Evolutionary conservation across 2,888 invertebrate genomes (phyloP).

Genomic region (Protodeltote pygarga): DNA sequence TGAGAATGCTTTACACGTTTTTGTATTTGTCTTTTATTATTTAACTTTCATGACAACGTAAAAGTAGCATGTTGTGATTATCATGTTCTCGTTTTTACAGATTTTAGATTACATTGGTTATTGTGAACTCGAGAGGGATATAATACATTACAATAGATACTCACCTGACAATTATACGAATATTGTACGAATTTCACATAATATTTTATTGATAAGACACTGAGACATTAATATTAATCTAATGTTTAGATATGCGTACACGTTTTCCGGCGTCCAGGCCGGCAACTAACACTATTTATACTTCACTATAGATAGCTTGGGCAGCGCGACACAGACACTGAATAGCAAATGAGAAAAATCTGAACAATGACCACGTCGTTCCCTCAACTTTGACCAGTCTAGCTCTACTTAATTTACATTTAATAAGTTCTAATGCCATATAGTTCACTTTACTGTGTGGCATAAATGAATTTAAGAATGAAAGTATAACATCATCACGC

Average conservation of each 20-base stretch:
- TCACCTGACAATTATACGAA: constrained; percentile 33
- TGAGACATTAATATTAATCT: constrained; percentile 18
- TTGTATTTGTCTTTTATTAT: not conserved
- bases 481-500: constrained; percentile 48
- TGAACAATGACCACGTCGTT: constrained; percentile 56
- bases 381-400: constrained; percentile 46
- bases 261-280: constrained; percentile 62
- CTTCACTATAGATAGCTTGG: constrained; percentile 70
- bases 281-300: constrained; percentile 70
- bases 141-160: constrained; percentile 8
- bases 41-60: no score
- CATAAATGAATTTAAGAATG: constrained; percentile 46
- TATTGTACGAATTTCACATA: not conserved
- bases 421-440: constrained; percentile 9
- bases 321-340: constrained; percentile 67
- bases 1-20: constrained; percentile 3
- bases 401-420: constrained; percentile 33
- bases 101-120: no score
- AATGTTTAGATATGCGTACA: constrained; percentile 48
- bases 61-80: no score
- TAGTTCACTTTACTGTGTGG: constrained; percentile 19
- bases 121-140: no score
- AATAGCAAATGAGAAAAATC: constrained; percentile 81
- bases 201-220: constrained; percentile 3
- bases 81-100: no score